Conservation (phyloP, 2,797 vertebrate genomes). For the Muscicapa comitata region DNA sequence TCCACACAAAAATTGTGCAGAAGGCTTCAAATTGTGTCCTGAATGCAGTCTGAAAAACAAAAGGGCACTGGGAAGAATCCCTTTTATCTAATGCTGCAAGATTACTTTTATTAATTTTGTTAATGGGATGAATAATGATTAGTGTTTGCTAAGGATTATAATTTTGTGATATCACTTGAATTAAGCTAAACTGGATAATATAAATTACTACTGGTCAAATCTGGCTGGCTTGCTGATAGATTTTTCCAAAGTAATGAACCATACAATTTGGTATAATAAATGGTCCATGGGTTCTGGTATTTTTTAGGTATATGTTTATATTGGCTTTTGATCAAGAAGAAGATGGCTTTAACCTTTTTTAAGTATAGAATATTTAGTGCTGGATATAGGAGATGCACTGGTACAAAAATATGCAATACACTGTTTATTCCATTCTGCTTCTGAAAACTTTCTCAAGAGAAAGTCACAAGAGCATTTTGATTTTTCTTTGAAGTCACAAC, state of each 20-base stretch:
- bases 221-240: not conserved
- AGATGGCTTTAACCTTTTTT: not conserved
- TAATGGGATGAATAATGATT: constrained; percentile 21
- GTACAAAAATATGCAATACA: not conserved
- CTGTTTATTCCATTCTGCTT: not conserved
- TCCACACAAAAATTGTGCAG: not conserved
- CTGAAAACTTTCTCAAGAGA: not conserved
- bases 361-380: not conserved
- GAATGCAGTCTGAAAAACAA: not conserved
- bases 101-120: constrained; percentile 16
- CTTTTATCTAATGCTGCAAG: not conserved
- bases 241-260: not conserved
- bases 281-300: not conserved
- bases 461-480: not conserved
- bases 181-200: not conserved
- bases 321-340: not conserved
- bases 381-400: not conserved
- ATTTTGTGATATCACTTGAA: not conserved
- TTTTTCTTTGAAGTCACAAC: not conserved
- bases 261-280: not conserved
- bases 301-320: not conserved
- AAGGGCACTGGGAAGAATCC: not conserved
- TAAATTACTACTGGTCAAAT: constrained; percentile 3
- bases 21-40: not conserved
- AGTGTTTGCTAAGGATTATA: constrained; percentile 21